Percentiles rank a stretch among this genome's conserved stretches.
Evolutionary conservation across 1,140 invertebrate genomes (phyloP).

Genomic region (roundworm (Caenorhabditis elegans)): DNA sequence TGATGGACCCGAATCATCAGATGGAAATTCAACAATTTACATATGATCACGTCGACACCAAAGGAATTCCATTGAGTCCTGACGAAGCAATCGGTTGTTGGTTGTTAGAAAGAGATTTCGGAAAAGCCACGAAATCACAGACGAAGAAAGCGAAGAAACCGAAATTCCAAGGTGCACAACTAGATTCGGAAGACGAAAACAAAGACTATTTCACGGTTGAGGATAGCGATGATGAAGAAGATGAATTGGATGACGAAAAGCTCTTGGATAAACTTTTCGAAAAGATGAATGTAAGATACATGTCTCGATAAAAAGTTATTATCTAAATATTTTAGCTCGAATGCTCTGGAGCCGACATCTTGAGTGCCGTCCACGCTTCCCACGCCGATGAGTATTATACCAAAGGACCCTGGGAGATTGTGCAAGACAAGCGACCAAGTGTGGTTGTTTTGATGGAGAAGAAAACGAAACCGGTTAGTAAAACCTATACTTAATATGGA

Average conservation of each 20-base stretch:
- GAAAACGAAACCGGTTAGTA: background rate
- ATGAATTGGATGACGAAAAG: background rate
- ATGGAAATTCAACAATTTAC: background rate
- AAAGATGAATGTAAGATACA: background rate
- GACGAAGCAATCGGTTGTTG: constrained; percentile 36
- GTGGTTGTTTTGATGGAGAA: background rate
- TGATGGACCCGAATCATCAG: background rate
- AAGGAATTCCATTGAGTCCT: background rate
- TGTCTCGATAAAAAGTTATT: too few species aligned
- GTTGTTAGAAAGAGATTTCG: constrained; percentile 21
- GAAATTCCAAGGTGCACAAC: background rate
- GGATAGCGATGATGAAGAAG: background rate
- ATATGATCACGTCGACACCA: background rate
- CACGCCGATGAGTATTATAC: background rate
- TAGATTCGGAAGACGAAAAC: background rate
- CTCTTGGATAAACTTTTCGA: background rate
- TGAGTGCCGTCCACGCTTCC: background rate
- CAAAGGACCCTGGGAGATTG: background rate
- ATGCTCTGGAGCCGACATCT: background rate
- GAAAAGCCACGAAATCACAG: background rate
- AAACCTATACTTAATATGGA: too few species aligned
- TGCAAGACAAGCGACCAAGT: background rate
- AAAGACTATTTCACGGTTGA: background rate
- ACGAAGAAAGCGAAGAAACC: constrained; percentile 43
- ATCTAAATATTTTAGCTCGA: background rate